Conservation (phyloP, 1,140 invertebrate species). For the Drosophila eugracilis region DNA sequence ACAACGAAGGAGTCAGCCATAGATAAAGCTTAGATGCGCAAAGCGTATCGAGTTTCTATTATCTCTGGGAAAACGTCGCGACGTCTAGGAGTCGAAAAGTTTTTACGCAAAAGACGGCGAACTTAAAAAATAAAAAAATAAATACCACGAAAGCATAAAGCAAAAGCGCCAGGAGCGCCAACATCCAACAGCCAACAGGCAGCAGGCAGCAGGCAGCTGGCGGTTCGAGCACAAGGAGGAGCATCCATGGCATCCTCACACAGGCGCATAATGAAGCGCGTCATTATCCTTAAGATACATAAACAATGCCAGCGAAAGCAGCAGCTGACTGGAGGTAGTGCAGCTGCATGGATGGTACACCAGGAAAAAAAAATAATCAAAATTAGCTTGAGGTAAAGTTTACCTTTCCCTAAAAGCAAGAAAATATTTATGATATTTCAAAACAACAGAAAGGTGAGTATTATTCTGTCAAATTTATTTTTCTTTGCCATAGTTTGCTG, state of each 20-base stretch:
- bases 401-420: too few relatives aligned
- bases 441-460: too few relatives aligned
- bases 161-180: slow-evolving; percentile 68
- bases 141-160: slow-evolving; percentile 61
- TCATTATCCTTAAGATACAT: slow-evolving; percentile 80
- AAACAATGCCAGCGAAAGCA: slow-evolving; percentile 67
- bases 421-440: too few relatives aligned
- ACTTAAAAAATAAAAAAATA: slow-evolving; percentile 66
- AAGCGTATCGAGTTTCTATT: slow-evolving; percentile 82
- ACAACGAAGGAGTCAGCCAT: slow-evolving; percentile 58
- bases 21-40: slow-evolving; percentile 80
- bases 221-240: slow-evolving; percentile 5
- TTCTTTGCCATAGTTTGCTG: too few relatives aligned
- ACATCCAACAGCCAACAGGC: slow-evolving; percentile 16
- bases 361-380: neutral
- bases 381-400: too few relatives aligned
- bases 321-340: slow-evolving; percentile 22
- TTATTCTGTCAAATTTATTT: too few relatives aligned
- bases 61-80: slow-evolving; percentile 74
- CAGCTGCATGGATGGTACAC: slow-evolving; percentile 25
- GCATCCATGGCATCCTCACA: slow-evolving; percentile 44
- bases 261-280: slow-evolving; percentile 79
- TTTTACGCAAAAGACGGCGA: slow-evolving; percentile 64
- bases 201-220: slow-evolving; percentile 1
- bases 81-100: slow-evolving; percentile 81